Evolutionary conservation across 2,888 invertebrate species (phyloP).

Genomic region (Athalia cordata): DNA sequence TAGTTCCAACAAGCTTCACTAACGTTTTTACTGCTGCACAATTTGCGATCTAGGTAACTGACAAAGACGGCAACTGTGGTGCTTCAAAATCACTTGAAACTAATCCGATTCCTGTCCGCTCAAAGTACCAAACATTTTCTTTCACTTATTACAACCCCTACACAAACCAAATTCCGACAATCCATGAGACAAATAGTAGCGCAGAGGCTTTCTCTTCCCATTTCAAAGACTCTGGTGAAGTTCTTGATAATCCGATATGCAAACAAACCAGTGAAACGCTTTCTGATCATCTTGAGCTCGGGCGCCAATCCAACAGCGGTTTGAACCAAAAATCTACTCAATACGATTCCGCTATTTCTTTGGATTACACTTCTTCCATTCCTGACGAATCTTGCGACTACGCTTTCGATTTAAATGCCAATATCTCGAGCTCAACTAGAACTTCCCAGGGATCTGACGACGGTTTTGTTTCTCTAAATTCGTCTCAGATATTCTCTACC

Average conservation of each 20-base stretch:
- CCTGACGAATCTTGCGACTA: constrained; percentile 52
- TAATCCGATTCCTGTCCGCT: neutral
- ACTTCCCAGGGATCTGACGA: constrained; percentile 46
- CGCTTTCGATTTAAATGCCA: constrained; percentile 58
- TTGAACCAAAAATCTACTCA: constrained; percentile 18
- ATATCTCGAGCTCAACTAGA: constrained; percentile 55
- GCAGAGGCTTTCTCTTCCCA: constrained; percentile 7
- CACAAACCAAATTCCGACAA: constrained; percentile 55
- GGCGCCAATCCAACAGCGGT: too few relatives aligned
- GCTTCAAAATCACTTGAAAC: neutral
- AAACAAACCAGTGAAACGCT: neutral
- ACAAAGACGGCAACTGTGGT: neutral
- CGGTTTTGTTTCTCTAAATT: neutral
- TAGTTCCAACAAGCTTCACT: neutral
- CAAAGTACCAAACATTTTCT: constrained; percentile 53
- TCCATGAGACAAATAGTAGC: constrained; percentile 32
- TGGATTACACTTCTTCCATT: constrained; percentile 58
- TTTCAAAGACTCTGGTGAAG: neutral
- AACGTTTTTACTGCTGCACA: neutral
- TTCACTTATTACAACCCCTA: constrained; percentile 64
- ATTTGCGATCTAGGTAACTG: constrained; percentile 21
- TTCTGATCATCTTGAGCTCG: too few relatives aligned
- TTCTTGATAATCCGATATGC: constrained; percentile 6
- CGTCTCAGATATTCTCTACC: neutral
- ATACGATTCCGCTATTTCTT: constrained; percentile 64